Evolutionary conservation across 2,888 invertebrate genomes (phyloP).

Genomic region (Aplocera efformata): DNA sequence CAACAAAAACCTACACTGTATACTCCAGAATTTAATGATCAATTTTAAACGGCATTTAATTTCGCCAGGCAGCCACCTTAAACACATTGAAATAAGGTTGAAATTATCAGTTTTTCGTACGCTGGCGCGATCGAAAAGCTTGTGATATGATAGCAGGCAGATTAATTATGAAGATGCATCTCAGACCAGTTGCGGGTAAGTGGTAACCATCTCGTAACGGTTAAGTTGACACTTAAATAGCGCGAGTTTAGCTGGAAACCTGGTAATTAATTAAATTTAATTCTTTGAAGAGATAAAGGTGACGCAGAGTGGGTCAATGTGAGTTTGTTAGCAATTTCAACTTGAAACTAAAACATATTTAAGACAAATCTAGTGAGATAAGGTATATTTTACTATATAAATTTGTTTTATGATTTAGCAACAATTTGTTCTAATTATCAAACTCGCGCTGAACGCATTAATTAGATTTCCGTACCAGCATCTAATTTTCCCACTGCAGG

Average conservation of each 20-base stretch:
- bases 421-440: no score
- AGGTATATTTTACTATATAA: no score
- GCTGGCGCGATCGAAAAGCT: conserved; percentile 7
- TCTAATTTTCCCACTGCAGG: no score
- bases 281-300: conserved; percentile 44
- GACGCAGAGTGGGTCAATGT: conserved; percentile 33
- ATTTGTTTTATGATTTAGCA: no score
- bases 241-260: conserved; percentile 42
- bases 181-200: conserved; percentile 42
- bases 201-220: conserved; percentile 41
- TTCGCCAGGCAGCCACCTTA: not conserved
- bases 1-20: conserved; percentile 3
- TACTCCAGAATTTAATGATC: not conserved
- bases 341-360: no score
- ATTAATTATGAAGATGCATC: conserved; percentile 73
- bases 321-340: conserved; percentile 9
- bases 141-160: conserved; percentile 47
- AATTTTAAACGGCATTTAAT: not conserved
- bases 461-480: no score
- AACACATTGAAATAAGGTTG: conserved; percentile 10
- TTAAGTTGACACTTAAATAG: conserved; percentile 48
- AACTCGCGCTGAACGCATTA: no score
- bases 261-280: conserved; percentile 34
- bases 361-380: not conserved
- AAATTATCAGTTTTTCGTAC: conserved; percentile 6